Percentiles rank a stretch among this genome's conserved stretches.
Evolutionary conservation across 2,888 invertebrate genomes (phyloP).

Genomic region (Chironomus tentans): DNA sequence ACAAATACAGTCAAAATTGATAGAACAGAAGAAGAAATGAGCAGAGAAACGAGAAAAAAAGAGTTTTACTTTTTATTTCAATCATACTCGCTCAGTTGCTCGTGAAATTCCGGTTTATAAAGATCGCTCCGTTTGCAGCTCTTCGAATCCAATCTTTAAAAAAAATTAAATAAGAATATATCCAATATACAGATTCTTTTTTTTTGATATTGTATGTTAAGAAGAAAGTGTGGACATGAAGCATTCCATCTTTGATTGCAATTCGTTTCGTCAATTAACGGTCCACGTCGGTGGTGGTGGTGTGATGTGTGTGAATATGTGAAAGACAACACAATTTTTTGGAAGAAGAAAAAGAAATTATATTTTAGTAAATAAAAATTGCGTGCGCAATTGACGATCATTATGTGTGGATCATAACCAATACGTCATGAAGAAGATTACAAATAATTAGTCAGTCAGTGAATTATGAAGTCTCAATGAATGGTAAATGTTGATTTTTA

Average conservation of each 20-base stretch:
- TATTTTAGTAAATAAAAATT: neutral
- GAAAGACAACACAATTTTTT: too few species aligned
- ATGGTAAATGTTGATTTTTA: too few species aligned
- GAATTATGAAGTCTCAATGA: neutral
- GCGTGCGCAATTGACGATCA: conserved; percentile 4
- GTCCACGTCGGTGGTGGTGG: neutral
- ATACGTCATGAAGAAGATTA: too few species aligned
- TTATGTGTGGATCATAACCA: too few species aligned
- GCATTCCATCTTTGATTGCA: neutral
- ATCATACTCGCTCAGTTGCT: conserved; percentile 1
- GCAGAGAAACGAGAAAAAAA: neutral
- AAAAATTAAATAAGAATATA: neutral
- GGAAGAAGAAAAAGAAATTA: neutral
- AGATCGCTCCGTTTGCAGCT: neutral
- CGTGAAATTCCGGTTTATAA: conserved; percentile 15
- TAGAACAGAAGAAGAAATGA: neutral
- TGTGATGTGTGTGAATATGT: neutral
- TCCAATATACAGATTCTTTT: neutral
- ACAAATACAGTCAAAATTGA: too few species aligned
- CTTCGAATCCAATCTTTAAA: neutral
- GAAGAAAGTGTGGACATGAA: neutral
- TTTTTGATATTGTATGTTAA: neutral
- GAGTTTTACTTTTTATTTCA: neutral
- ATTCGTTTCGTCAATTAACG: conserved; percentile 10
- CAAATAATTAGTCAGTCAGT: neutral